These are phyloP conservation scores for Pelobates cultripes DNA, from an alignment of 2,797 vertebrate species.

Conservation along the genomic window DNA sequence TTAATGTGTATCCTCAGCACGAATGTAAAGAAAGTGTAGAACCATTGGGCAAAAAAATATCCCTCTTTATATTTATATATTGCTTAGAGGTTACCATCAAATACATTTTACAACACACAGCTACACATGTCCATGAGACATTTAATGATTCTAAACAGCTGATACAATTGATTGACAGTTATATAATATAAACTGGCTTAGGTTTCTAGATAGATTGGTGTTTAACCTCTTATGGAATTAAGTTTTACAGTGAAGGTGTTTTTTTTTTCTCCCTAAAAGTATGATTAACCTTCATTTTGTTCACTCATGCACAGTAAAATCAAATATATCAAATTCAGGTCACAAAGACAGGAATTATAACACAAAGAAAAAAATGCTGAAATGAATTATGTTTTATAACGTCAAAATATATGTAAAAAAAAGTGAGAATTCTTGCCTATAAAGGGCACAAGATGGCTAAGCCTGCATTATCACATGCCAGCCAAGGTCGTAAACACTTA, in stretches of 20 bases:
- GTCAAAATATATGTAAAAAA: conserved; percentile 53
- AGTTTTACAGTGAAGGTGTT: background rate
- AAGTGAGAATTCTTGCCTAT: conserved; percentile 46
- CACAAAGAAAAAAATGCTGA: background rate
- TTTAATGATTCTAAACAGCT: conserved; percentile 57
- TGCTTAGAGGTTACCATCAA: conserved; percentile 57
- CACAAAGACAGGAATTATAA: background rate
- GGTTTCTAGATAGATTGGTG: conserved; percentile 2
- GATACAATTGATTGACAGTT: conserved; percentile 54
- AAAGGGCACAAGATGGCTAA: conserved; percentile 55
- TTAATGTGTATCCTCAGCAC: conserved; percentile 65
- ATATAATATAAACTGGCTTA: background rate
- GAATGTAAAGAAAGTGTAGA: conserved; percentile 62
- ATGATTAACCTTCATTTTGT: background rate
- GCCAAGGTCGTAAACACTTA: conserved; percentile 68
- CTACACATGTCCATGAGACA: no score
- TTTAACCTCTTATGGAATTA: background rate
- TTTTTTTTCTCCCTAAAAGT: background rate
- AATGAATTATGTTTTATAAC: conserved; percentile 16
- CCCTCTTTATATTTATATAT: conserved; percentile 2
- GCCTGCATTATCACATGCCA: conserved; percentile 53
- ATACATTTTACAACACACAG: conserved; percentile 59
- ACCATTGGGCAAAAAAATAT: conserved; percentile 52
- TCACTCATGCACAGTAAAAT: background rate
- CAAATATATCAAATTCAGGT: background rate